Base-by-base conservation (phyloP, 2,113 vertebrate species). In the Perognathus longimembris region DNA sequence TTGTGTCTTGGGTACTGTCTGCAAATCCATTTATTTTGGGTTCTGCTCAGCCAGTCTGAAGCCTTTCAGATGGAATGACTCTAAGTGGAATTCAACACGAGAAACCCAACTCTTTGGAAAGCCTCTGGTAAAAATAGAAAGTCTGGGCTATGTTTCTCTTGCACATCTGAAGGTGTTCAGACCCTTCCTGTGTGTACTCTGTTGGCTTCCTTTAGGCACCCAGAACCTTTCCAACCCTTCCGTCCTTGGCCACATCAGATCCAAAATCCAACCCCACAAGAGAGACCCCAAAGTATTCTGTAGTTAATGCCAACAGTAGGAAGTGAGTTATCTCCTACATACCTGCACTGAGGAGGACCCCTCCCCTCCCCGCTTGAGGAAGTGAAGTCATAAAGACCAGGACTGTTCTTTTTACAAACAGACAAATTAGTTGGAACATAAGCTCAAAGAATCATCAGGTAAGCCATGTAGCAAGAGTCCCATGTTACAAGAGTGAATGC, bases 51-150 rank as follows among this genome's bases (percentile, higher is more conserved):
- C 14, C 70, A 66, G 9, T 45, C 85, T 75, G 26, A 34, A 67
- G 30, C 61, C 34, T 75, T 70, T 92, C 84, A 24, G 8, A 18
- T 2, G 17, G 38, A 85, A 8, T 45, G 1, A 64, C 66, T 18
- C 14, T 75, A 76, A 34, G 20, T 12, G n/a, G 40, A 89, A 81
- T 81, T 90, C 50, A 88, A 78, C 89, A 59, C 8, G 28, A 84
- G 83, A 70, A 17, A 30, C n/a, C 64, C 24, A 74, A 40, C 36
- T 21, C 45, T 38, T 66, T 89, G 63, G 28, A 82, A 90, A 78
- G 7, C 20, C 28, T 73, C 61, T n/a, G 34, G 54, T 84, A 24
- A 59, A 88, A 26, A 5, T 30, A 50, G 69, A 57, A 88, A 71
- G 69, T 15, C 7, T 24, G 26, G 28, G 26, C 38, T 61, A 3